phyloP scores from a whole-genome alignment of 1,140 invertebrate species.

The Drosophila orosa region DNA sequence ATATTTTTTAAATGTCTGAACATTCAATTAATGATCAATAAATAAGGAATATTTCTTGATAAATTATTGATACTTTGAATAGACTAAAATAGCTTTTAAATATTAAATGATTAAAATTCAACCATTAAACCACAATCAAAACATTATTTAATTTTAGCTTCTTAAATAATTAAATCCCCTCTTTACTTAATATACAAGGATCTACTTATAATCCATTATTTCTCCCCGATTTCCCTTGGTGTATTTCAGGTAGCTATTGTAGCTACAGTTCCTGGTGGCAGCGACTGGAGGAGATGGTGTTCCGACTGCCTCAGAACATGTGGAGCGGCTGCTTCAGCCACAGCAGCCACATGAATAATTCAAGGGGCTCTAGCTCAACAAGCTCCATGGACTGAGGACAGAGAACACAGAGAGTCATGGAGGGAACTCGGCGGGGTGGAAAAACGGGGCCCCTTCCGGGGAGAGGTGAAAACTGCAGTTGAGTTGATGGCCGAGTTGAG shows the following conservation, averaged over 20 bases:
- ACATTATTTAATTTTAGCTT: too few relatives aligned
- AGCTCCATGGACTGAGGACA: conserved; percentile 27
- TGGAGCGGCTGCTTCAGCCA: conserved; percentile 26
- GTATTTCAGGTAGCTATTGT: conserved; percentile 5
- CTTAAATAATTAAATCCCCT: too few relatives aligned
- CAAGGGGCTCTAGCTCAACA: conserved; percentile 42
- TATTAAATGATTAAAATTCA: not conserved
- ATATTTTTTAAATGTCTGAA: not conserved
- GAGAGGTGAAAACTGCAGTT: conserved; percentile 13
- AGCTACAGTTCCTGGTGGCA: not conserved
- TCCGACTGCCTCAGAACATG: conserved; percentile 20
- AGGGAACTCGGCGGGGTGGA: not conserved
- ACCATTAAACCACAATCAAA: too few relatives aligned
- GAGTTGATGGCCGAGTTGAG: conserved; percentile 19
- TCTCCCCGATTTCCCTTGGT: not conserved
- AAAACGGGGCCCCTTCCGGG: not conserved
- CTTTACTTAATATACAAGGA: not conserved
- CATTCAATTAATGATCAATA: not conserved
- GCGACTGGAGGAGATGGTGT: not conserved
- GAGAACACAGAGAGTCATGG: conserved; percentile 9
- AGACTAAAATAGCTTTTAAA: not conserved
- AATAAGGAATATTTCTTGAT: not conserved
- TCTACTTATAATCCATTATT: too few relatives aligned
- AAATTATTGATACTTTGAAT: not conserved
- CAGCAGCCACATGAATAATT: conserved; percentile 58